These are phyloP conservation scores for Charadrius vociferus DNA, from an alignment of 2,113 vertebrate genomes.

Conservation along the genomic window DNA sequence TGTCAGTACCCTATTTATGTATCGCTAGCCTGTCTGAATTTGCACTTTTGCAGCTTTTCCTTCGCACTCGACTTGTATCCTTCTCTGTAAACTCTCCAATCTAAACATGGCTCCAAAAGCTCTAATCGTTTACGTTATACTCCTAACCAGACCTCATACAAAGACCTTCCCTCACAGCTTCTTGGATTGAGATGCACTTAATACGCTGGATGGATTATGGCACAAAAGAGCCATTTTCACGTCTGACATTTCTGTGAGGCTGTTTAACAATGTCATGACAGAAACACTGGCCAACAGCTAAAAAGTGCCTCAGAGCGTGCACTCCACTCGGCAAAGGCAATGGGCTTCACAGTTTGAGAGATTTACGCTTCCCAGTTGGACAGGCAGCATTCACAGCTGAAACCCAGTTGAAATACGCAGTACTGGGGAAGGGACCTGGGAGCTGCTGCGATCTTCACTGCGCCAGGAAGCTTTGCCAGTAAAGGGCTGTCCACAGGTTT, in stretches of 20 bases:
- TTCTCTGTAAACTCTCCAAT: neutral
- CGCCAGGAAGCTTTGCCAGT: neutral
- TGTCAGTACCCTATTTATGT: too few species aligned
- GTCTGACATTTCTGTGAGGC: neutral
- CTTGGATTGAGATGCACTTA: neutral
- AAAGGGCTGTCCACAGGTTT: neutral
- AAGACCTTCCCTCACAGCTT: neutral
- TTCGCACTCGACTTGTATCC: accelerated
- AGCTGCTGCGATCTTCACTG: neutral
- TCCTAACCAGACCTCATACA: neutral
- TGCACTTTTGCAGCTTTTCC: neutral
- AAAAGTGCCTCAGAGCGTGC: neutral
- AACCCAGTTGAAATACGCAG: neutral
- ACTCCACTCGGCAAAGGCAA: too few species aligned
- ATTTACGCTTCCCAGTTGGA: neutral
- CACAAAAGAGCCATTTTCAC: neutral
- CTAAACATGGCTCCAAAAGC: neutral
- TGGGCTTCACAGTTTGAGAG: neutral
- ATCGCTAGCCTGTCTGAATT: neutral
- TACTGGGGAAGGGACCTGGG: neutral
- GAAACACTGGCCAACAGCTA: neutral
- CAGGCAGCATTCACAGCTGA: neutral
- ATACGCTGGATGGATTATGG: neutral
- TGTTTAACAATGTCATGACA: neutral
- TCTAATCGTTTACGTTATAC: neutral